Conservation (phyloP, 2,888 invertebrate genomes). For the Caenorhabditis sp. region DNA sequence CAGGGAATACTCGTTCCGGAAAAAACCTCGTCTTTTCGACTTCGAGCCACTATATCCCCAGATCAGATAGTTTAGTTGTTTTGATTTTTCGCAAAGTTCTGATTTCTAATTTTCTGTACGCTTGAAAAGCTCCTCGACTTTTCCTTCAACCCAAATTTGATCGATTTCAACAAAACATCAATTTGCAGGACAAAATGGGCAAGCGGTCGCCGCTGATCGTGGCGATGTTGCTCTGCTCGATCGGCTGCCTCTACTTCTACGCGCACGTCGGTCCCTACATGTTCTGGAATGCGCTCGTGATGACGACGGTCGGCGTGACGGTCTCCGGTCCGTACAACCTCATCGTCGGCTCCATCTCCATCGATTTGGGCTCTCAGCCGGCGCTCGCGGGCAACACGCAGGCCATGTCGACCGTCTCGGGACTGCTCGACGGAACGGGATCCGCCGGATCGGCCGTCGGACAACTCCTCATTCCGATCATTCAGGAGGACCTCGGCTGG, state of each 20-base stretch:
- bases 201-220: slow-evolving; percentile 75
- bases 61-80: too few species aligned
- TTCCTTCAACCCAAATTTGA: too few species aligned
- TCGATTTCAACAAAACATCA: too few species aligned
- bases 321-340: slow-evolving; percentile 81
- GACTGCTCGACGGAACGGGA: slow-evolving; percentile 82
- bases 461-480: slow-evolving; percentile 80
- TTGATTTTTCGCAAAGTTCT: too few species aligned
- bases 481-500: slow-evolving; percentile 80
- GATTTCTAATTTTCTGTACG: too few species aligned
- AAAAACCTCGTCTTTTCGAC: too few species aligned
- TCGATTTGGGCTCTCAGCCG: slow-evolving; percentile 80
- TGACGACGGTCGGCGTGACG: slow-evolving; percentile 81
- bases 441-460: slow-evolving; percentile 81
- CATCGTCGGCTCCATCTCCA: slow-evolving; percentile 81
- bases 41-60: too few species aligned
- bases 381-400: slow-evolving; percentile 80
- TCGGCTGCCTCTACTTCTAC: slow-evolving; percentile 73
- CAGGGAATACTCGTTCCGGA: too few species aligned
- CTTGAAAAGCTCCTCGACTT: too few species aligned
- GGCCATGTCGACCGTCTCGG: slow-evolving; percentile 81
- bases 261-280: slow-evolving; percentile 67
- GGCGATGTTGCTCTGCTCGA: slow-evolving; percentile 74
- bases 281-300: slow-evolving; percentile 80
- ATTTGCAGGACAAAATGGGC: slow-evolving; percentile 73